phyloP scores from a whole-genome alignment of 2,797 vertebrate genomes.

The Betta splendens region DNA sequence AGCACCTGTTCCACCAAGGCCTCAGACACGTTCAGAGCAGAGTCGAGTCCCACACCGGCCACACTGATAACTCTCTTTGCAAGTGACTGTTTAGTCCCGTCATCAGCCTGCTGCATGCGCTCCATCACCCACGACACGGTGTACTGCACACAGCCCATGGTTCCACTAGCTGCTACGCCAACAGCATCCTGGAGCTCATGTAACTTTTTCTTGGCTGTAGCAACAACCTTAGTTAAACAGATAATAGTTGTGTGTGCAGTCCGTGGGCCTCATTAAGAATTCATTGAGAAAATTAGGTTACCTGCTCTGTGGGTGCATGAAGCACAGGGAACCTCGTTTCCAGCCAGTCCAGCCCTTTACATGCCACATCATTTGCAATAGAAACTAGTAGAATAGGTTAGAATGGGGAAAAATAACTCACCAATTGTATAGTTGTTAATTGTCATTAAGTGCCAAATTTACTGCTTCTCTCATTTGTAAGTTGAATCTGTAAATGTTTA shows the following conservation, averaged over 20 bases:
- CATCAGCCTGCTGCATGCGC: conserved; percentile 73
- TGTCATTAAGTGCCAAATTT: neutral
- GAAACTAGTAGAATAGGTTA: conserved; percentile 79
- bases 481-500: neutral
- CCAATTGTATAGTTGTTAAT: too few species aligned
- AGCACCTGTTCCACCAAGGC: conserved; percentile 83
- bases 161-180: conserved; percentile 73
- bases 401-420: neutral
- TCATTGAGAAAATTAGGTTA: conserved; percentile 40
- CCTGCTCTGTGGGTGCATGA: conserved; percentile 87
- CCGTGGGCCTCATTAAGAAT: neutral
- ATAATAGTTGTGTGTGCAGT: neutral
- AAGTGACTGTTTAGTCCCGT: conserved; percentile 64
- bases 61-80: conserved; percentile 63
- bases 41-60: conserved; percentile 78
- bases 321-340: conserved; percentile 88
- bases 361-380: conserved; percentile 87
- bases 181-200: conserved; percentile 80
- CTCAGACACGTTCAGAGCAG: conserved; percentile 81
- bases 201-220: conserved; percentile 81
- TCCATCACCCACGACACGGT: conserved; percentile 77
- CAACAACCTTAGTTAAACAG: conserved; percentile 77
- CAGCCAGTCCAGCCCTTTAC: conserved; percentile 90
- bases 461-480: neutral
- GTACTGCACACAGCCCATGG: conserved; percentile 79